Percentiles rank a stretch among this genome's conserved stretches.
phyloP scores from a whole-genome alignment of 2,888 invertebrate genomes.

The Clepsis dumicolana region DNA sequence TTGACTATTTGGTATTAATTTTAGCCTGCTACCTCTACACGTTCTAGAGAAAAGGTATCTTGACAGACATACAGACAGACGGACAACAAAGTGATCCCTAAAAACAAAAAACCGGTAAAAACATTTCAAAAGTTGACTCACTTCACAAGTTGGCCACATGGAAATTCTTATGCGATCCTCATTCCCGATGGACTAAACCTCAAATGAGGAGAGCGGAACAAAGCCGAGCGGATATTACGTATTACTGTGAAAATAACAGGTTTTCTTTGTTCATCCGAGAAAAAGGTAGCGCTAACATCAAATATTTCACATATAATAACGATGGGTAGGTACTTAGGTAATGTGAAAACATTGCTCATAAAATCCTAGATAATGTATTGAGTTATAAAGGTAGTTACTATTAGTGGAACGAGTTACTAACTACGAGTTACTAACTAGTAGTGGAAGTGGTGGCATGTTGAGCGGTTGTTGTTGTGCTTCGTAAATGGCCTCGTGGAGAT shows the following conservation, averaged over 20 bases:
- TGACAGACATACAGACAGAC: too few species aligned
- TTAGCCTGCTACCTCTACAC: too few species aligned
- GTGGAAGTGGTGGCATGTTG: too few species aligned
- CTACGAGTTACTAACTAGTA: too few species aligned
- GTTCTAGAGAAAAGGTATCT: too few species aligned
- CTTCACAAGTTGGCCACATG: not conserved
- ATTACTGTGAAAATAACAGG: constrained; percentile 19
- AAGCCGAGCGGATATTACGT: constrained; percentile 17
- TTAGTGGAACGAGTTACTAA: too few species aligned
- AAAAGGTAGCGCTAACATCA: constrained; percentile 6
- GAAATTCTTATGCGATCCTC: not conserved
- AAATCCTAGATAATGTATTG: not conserved
- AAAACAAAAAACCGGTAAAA: too few species aligned
- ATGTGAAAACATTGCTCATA: not conserved
- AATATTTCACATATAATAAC: constrained; percentile 8
- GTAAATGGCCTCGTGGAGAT: too few species aligned
- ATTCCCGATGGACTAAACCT: constrained; percentile 10
- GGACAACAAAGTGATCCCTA: too few species aligned
- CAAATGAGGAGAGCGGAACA: constrained; percentile 13
- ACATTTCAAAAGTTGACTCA: not conserved
- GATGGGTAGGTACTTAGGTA: not conserved
- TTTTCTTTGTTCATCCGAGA: constrained; percentile 1
- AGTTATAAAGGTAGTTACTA: not conserved
- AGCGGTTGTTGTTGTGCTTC: too few species aligned
- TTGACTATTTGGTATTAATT: too few species aligned